Evolutionary conservation across 92 coral and sea anemone species (phyloP), one percentile per base, ranked within the genome.

Genomic region (Muricea muricata): DNA sequence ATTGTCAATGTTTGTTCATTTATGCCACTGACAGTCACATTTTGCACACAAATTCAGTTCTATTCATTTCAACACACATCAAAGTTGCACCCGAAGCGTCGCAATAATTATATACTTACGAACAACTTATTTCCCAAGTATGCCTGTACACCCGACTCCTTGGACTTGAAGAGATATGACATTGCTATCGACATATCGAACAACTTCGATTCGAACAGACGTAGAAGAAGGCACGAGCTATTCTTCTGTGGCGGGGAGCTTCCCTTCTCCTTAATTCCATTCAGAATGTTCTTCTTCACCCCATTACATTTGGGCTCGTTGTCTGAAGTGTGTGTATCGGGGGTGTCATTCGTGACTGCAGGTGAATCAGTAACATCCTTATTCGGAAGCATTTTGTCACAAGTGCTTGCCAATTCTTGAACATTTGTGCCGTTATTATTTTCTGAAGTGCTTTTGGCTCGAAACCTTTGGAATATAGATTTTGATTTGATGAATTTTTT

Each of bases 121-220:
- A 96, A 96, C 0, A 96, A 87, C 78, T 96, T 96, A 82, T 96
- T 96, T 54, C 99, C 99, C 67, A 96, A 97, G 69, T 96, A 96
- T 21, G 99, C 90, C 30, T 92, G 89, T 7, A 96, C 99, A 29
- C 99, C 99, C 11, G 98, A 93, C 73, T 96, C 99, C 77, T 96
- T 96, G 75, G 99, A 96, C 68, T 96, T 94, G 79, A 96, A 96
- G 85, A 96, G 85, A 79, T 96, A 96, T 25, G 99, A 96, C 31
- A 96, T 92, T 24, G 99, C 99, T 71, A 96, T 94, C 7, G 99
- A 96, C 99, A 96, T 96, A 67, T 96, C 98, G 82, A 96, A 96
- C 24, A 96, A 85, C 81, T 96, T 96, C 0, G 99, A 96, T 37
- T 96, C 99, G 80, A 96, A 96, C 37, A 96, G 85, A 21, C 99